Base-by-base conservation (phyloP, 2,797 vertebrate genomes). In the Ctenopoma multispine region DNA sequence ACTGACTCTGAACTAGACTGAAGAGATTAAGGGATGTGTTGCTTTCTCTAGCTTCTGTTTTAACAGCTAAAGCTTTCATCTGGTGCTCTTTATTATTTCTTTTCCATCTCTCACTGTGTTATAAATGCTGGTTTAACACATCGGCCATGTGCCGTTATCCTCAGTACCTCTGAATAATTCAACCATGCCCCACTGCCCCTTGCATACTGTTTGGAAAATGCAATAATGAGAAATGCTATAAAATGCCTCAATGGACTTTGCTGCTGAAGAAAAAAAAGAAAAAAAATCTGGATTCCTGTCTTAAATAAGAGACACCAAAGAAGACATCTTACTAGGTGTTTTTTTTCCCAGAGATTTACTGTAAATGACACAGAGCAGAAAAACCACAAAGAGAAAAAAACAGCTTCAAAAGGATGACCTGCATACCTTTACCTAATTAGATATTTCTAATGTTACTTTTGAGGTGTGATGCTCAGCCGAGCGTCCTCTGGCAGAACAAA, bases 131-230 rank as follows among this genome's bases (percentile, higher is more conserved):
- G 94, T 95, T 93, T 92, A 94, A 84, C 91, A 88, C 92, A 90
- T 90, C 91, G 62, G 88, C 90, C 83, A 81, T 81, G 92, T 88
- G 90, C 94, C 90, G 90, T 83, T 82, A 81, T 95, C 94, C 93
- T 91, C 93, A 92, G 84, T 86, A 93, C 92, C 93, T 72, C 94
- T 96, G 95, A 97, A 96, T 97, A 97, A 97, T 96, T 96, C 94
- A 97, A 94, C 95, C 94, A 93, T 94, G 95, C 95, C 93, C 92
- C 92, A 85, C 90, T 94, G 93, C 94, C 94, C 80, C 93, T 94
- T 90, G 91, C 93, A 93, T 94, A 93, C 92, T 95, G 94, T 96
- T 97, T 97, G 87, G 91, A 95, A 96, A 97, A 96, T 72, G 90
- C 92, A 86, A 79, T 96, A 96, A 96, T 96, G 94, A 97, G 94